Conservation (phyloP, 1,140 invertebrate genomes). For the Globodera rostochiensis region DNA sequence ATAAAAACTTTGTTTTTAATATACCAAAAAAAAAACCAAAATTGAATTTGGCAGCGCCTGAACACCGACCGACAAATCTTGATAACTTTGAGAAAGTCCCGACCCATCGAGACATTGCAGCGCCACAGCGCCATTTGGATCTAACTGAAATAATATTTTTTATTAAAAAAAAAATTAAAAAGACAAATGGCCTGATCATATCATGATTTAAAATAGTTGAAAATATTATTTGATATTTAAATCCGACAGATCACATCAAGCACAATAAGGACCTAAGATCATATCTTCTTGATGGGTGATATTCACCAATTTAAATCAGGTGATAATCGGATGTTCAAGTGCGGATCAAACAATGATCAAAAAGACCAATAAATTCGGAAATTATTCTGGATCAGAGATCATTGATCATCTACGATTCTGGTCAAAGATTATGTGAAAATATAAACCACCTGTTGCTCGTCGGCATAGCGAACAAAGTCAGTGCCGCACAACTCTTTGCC, state of each 20-base stretch:
- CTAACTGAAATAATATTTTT: neutral
- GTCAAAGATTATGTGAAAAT: neutral
- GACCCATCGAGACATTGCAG: conserved; percentile 20
- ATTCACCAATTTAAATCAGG: too few relatives aligned
- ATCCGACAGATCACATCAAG: too few relatives aligned
- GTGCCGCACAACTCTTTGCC: conserved; percentile 2
- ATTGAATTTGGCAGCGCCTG: conserved; percentile 72
- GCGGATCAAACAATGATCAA: too few relatives aligned
- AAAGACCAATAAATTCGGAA: too few relatives aligned
- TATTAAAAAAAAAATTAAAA: neutral
- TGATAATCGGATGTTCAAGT: too few relatives aligned
- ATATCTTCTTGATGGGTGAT: too few relatives aligned
- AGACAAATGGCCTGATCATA: too few relatives aligned
- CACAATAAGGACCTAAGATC: too few relatives aligned
- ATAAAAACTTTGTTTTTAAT: neutral
- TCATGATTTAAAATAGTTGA: too few relatives aligned
- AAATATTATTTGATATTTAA: too few relatives aligned
- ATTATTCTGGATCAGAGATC: too few relatives aligned
- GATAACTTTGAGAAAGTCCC: conserved; percentile 35
- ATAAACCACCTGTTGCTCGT: neutral
- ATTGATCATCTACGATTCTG: neutral
- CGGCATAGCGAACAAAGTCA: neutral
- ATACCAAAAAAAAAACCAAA: conserved; percentile 67
- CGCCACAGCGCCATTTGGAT: neutral
- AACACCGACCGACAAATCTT: conserved; percentile 51